Conservation (phyloP, 2,888 invertebrate genomes). For the Cantharis flavilabris region DNA sequence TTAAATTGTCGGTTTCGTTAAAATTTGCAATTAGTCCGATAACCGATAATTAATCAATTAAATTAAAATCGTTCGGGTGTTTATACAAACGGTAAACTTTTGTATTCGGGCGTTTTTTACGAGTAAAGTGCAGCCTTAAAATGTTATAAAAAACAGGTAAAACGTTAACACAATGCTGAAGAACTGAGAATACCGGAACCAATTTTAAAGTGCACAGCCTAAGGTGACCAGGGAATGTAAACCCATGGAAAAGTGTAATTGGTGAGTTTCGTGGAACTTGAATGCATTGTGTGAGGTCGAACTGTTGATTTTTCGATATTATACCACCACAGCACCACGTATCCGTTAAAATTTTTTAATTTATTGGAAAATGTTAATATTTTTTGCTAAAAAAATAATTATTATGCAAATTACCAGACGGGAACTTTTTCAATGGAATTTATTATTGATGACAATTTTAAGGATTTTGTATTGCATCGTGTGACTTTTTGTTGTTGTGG, state of each 20-base stretch:
- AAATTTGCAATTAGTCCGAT: neutral
- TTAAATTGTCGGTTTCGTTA: neutral
- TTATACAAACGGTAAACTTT: neutral
- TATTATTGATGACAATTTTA: neutral
- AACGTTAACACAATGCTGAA: conserved; percentile 9
- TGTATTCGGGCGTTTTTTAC: neutral
- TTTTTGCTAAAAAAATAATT: neutral
- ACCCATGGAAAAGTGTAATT: conserved; percentile 20
- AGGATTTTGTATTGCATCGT: neutral
- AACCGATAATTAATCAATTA: neutral
- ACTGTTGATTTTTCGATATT: neutral
- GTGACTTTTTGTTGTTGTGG: neutral
- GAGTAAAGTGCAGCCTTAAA: neutral
- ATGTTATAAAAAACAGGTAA: conserved; percentile 9
- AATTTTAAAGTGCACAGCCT: conserved; percentile 15
- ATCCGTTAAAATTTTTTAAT: neutral
- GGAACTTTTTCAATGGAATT: neutral
- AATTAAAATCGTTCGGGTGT: neutral
- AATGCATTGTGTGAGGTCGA: conserved; percentile 18
- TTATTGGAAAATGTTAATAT: neutral
- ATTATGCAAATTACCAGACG: neutral
- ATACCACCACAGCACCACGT: neutral
- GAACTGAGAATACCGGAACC: conserved; percentile 16
- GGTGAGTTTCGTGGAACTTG: conserved; percentile 13
- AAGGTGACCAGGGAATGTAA: conserved; percentile 6